phyloP scores from a whole-genome alignment of 2,113 vertebrate species.

The Sakesphorus luctuosus region DNA sequence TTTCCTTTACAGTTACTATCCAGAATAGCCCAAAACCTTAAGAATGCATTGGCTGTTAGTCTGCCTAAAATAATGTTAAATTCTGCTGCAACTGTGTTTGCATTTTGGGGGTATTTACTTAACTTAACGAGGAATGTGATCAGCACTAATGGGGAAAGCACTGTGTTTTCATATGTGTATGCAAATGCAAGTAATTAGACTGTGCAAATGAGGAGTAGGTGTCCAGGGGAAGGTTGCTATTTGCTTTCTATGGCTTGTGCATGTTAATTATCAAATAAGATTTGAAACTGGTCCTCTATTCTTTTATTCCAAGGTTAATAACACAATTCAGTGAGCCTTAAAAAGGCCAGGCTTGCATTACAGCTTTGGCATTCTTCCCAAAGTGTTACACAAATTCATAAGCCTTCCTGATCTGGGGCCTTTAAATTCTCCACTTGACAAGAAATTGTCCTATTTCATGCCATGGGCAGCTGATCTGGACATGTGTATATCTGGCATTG shows the following conservation, averaged over 20 bases:
- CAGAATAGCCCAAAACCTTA: background rate
- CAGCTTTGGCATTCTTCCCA: background rate
- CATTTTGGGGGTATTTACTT: slow-evolving; percentile 54
- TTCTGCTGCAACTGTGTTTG: background rate
- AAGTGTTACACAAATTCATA: background rate
- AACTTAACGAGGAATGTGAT: slow-evolving; percentile 66
- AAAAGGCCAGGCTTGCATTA: slow-evolving; percentile 29
- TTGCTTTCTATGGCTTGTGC: slow-evolving; percentile 55
- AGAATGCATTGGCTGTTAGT: background rate
- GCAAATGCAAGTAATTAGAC: slow-evolving; percentile 70
- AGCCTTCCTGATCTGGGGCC: background rate
- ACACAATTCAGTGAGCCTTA: slow-evolving; percentile 29
- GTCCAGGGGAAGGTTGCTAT: slow-evolving; percentile 67
- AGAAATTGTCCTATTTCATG: background rate
- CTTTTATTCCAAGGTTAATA: slow-evolving; percentile 60
- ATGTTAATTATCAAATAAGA: slow-evolving; percentile 62
- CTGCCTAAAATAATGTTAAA: background rate
- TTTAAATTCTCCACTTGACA: background rate
- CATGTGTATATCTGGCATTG: background rate
- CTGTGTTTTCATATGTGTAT: slow-evolving; percentile 46
- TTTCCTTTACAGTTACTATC: background rate
- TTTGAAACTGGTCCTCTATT: slow-evolving; percentile 27
- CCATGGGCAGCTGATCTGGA: background rate
- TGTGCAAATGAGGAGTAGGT: slow-evolving; percentile 62
- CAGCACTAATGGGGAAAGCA: slow-evolving; percentile 26